A percentile compares a stretch with the other conserved stretches of the same genome.
Conservation (phyloP, 1,140 invertebrate species). For the Monomorium pharaonis region DNA sequence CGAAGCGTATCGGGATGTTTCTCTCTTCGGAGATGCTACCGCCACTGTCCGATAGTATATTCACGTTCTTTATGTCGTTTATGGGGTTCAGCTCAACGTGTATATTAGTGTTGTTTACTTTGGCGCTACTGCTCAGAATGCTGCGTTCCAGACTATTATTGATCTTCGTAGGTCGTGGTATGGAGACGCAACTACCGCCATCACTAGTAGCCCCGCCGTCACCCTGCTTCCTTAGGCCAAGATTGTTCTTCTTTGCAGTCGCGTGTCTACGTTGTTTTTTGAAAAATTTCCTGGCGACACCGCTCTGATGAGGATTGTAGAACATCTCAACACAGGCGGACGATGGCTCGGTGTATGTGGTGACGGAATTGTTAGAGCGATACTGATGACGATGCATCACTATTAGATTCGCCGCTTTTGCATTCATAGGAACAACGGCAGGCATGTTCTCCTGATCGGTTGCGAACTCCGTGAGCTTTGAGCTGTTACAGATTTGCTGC, state of each 20-base stretch:
- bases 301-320: slow-evolving; percentile 97
- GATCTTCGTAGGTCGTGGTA: slow-evolving; percentile 84
- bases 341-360: slow-evolving; percentile 88
- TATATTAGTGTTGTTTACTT: slow-evolving; percentile 92
- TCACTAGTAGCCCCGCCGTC: slow-evolving; percentile 87
- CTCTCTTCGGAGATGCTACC: slow-evolving; percentile 83
- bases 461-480: slow-evolving; percentile 75
- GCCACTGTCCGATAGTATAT: slow-evolving; percentile 87
- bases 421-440: slow-evolving; percentile 72
- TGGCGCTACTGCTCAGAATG: slow-evolving; percentile 89
- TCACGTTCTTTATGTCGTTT: slow-evolving; percentile 87
- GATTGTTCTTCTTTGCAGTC: slow-evolving; percentile 89
- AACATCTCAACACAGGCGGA: slow-evolving; percentile 91
- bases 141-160: slow-evolving; percentile 86
- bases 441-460: slow-evolving; percentile 75
- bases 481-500: slow-evolving; percentile 59
- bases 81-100: slow-evolving; percentile 88
- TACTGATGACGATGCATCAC: slow-evolving; percentile 90
- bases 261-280: slow-evolving; percentile 92
- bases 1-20: slow-evolving; percentile 79
- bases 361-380: slow-evolving; percentile 89
- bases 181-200: slow-evolving; percentile 83
- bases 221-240: slow-evolving; percentile 88
- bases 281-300: slow-evolving; percentile 96
- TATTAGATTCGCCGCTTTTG: slow-evolving; percentile 87